Percentiles rank a stretch among this genome's conserved stretches.
Evolutionary conservation across 2,888 invertebrate genomes (phyloP).

Genomic region (Ichneumoninae sp.): DNA sequence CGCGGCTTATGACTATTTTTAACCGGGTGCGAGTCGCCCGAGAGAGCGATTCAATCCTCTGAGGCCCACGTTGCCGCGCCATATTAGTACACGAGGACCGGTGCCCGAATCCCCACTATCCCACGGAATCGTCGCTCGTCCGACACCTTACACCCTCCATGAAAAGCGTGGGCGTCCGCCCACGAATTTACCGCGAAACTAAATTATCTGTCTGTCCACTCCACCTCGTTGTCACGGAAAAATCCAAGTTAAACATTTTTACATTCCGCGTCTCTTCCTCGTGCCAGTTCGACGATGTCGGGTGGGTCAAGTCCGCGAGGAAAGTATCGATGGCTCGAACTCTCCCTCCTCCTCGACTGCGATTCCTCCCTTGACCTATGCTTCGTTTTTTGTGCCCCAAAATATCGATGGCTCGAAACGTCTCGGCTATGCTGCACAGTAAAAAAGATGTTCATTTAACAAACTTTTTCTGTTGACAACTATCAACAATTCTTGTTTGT

Average conservation of each 20-base stretch:
- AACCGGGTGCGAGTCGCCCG: slow-evolving; percentile 79
- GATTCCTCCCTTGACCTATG: neutral
- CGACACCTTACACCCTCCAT: slow-evolving; percentile 83
- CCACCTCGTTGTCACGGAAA: neutral
- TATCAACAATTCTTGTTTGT: neutral
- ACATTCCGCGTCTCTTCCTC: slow-evolving; percentile 1
- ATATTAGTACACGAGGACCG: slow-evolving; percentile 83
- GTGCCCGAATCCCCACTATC: slow-evolving; percentile 82
- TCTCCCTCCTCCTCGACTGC: neutral
- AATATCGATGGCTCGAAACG: neutral
- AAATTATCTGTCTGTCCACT: slow-evolving; percentile 37
- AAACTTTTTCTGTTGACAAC: neutral
- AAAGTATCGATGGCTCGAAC: neutral
- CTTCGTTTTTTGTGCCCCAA: neutral
- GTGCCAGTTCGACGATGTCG: slow-evolving; percentile 3
- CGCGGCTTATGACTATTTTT: slow-evolving; percentile 82
- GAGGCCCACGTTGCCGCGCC: slow-evolving; percentile 82
- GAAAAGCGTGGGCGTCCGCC: slow-evolving; percentile 73
- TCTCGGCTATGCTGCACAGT: neutral
- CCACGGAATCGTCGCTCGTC: slow-evolving; percentile 76
- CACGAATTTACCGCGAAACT: slow-evolving; percentile 53
- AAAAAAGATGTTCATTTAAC: neutral
- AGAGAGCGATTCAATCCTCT: slow-evolving; percentile 76
- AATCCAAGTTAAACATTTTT: neutral
- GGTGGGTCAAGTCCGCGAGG: neutral